These are phyloP conservation scores for Epizoanthus stellaris DNA, from an alignment of 92 coral and sea anemone genomes.

Conservation along the genomic window DNA sequence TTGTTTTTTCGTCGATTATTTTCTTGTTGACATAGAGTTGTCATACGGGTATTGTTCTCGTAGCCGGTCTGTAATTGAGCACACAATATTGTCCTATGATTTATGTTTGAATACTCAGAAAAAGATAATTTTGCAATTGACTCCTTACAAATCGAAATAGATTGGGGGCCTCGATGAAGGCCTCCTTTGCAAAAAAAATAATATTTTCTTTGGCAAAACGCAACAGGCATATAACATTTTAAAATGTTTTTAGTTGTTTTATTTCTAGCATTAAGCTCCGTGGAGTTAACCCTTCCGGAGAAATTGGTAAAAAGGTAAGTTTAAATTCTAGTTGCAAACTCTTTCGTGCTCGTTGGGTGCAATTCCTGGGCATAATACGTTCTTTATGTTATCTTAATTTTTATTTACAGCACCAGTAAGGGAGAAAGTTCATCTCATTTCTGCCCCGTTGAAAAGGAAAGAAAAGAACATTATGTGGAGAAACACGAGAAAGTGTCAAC, in stretches of 20 bases:
- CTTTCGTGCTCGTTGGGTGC: neutral
- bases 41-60: conserved; percentile 12
- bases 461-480: conserved; percentile 46
- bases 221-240: neutral
- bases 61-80: conserved; percentile 17
- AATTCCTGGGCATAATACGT: neutral
- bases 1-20: neutral
- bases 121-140: conserved; percentile 1
- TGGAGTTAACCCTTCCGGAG: neutral
- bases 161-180: conserved; percentile 1
- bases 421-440: conserved; percentile 41
- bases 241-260: neutral
- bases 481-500: conserved; percentile 50
- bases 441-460: conserved; percentile 64
- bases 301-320: neutral
- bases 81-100: conserved; percentile 10
- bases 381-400: neutral
- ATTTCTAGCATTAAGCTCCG: neutral
- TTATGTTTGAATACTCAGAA: neutral
- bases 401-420: neutral
- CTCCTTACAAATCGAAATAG: neutral
- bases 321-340: neutral
- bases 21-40: conserved; percentile 20
- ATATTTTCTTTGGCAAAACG: neutral
- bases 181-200: neutral